Base-by-base conservation (phyloP, 2,888 invertebrate species). In the Saturnia pavonia region DNA sequence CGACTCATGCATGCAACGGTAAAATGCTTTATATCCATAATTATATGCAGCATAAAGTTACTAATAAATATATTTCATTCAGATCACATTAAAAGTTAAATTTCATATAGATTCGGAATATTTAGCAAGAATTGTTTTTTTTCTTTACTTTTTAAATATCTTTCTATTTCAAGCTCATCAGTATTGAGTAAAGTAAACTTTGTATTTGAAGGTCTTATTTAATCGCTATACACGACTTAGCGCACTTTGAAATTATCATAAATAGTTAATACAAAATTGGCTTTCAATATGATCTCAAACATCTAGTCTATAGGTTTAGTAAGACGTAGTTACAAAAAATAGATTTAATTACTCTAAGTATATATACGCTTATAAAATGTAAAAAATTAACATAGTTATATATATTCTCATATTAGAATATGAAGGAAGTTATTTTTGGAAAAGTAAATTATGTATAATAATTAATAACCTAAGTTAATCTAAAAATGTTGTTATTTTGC, bases 281-380 rank as follows among this genome's bases (percentile, higher is more conserved):
- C 89, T 89, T 89, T 89, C 89, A 77, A 76, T 82, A 80, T 87
- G 89, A 89, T 89, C 89, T 89, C 89, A 87, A 78, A 74, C 14
- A 27, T 80, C 85, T 88, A 89, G 88, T 86, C 84, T 77, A 77
- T 43, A 22, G 65, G 22, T 66, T 71, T 70, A 68, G 19, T 22
- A 71, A 73, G 71, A 57, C 54, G 34, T 71, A 68, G 70, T 74
- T 71, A 71, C 65, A 76, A 76, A 68, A 72, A 71, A 60, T 67
- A 72, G 48, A 70, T 16, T 22, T 27, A 57, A n/a, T 71, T 70
- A 72, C 8, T 65, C 70, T 71, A 69, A 67, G 65, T 73, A 66
- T 42, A 66, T 42, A 66, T 70, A 66, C 70, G 66, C 70, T 70
- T 72, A 70, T 70, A 69, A 22, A 25, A 12, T 40, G 25, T 65